A percentile compares a stretch with the other conserved stretches of the same genome.
These are phyloP conservation scores for Thera obeliscata DNA, from an alignment of 2,888 invertebrate species.

Conservation along the genomic window DNA sequence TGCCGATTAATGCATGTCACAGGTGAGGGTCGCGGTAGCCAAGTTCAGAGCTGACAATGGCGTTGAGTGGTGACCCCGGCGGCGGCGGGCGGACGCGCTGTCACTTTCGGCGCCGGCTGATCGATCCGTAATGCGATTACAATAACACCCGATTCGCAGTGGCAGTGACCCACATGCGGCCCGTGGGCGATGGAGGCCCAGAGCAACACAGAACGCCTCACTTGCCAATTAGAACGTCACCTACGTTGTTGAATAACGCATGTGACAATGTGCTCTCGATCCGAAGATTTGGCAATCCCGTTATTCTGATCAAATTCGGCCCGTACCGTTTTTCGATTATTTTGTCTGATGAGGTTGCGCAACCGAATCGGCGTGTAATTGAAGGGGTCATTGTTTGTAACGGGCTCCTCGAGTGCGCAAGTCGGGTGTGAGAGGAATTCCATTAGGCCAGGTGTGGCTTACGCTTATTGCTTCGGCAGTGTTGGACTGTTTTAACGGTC, in stretches of 20 bases:
- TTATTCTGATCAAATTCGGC: slow-evolving; percentile 48
- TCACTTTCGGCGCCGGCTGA: slow-evolving; percentile 46
- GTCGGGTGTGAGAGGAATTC: slow-evolving; percentile 71
- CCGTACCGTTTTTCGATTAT: slow-evolving; percentile 58
- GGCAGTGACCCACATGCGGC: slow-evolving; percentile 68
- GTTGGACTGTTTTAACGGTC: slow-evolving; percentile 60
- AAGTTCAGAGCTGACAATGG: slow-evolving; percentile 65
- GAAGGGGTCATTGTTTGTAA: slow-evolving; percentile 76
- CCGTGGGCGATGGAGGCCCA: slow-evolving; percentile 56
- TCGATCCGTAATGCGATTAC: slow-evolving; percentile 62
- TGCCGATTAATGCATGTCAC: slow-evolving; percentile 47
- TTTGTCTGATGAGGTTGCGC: slow-evolving; percentile 58
- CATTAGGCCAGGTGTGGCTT: slow-evolving; percentile 60
- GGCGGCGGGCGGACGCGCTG: slow-evolving; percentile 36
- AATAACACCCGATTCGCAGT: slow-evolving; percentile 63
- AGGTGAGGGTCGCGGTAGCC: slow-evolving; percentile 58
- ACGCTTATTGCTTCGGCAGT: slow-evolving; percentile 39
- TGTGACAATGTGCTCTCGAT: slow-evolving; percentile 52
- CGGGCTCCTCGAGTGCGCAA: slow-evolving; percentile 59
- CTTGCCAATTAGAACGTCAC: slow-evolving; percentile 57
- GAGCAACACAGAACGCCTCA: slow-evolving; percentile 43
- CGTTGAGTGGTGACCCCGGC: slow-evolving; percentile 54
- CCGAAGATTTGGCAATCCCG: slow-evolving; percentile 52
- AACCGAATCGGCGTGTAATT: slow-evolving; percentile 65
- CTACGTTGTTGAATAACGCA: slow-evolving; percentile 47